A percentile compares a stretch with the other conserved stretches of the same genome.
Conservation (phyloP, 2,113 vertebrate genomes). For the Octodon degus region DNA sequence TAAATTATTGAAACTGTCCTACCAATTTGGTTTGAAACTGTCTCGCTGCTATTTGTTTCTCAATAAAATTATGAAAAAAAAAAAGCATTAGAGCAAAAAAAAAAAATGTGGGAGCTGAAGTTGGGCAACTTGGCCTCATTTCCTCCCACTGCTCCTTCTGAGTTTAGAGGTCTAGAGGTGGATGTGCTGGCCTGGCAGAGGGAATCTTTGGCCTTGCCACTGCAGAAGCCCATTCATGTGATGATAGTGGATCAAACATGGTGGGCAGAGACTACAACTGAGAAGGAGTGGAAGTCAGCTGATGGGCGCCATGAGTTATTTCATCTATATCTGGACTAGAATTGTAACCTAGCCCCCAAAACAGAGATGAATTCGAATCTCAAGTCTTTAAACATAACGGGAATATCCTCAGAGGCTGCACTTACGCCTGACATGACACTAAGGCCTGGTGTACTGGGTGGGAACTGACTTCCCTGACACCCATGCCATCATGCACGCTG, state of each 20-base stretch:
- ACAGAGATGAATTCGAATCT: constrained; percentile 98
- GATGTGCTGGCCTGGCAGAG: constrained; percentile 92
- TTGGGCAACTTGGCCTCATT: constrained; percentile 90
- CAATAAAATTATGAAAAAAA: too few species aligned
- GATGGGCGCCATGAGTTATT: constrained; percentile 92
- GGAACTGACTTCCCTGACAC: constrained; percentile 98
- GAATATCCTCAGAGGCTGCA: constrained; percentile 98
- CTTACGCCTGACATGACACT: constrained; percentile 99
- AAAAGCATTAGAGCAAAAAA: too few species aligned
- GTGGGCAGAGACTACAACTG: constrained; percentile 95
- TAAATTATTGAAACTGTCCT: too few species aligned
- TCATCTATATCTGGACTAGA: constrained; percentile 99
- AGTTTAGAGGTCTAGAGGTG: constrained; percentile 90
- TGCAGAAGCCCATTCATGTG: constrained; percentile 90
- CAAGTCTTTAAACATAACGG: constrained; percentile 98
- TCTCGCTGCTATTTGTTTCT: too few species aligned
- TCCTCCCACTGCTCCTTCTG: constrained; percentile 92
- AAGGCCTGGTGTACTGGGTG: constrained; percentile 98
- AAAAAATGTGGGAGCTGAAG: constrained; percentile 87
- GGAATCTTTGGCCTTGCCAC: constrained; percentile 97
- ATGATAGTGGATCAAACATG: constrained; percentile 96
- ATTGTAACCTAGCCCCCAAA: constrained; percentile 93
- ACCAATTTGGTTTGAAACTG: too few species aligned
- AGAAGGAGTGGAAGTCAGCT: constrained; percentile 93
- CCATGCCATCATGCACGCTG: constrained; percentile 97